Evolutionary conservation across 2,888 invertebrate species (phyloP).

Genomic region (Chloroclystis v-ata): DNA sequence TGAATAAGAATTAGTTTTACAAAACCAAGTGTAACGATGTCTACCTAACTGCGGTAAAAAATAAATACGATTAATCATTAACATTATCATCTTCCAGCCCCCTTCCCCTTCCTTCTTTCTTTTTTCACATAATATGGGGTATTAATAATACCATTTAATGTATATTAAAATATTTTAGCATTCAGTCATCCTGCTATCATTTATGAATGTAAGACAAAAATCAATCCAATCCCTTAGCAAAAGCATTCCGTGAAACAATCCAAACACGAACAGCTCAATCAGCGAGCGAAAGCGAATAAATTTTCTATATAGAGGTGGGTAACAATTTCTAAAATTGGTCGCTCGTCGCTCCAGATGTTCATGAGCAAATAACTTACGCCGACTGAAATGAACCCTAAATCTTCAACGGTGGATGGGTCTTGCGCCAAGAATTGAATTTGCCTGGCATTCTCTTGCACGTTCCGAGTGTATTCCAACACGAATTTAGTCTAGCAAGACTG

Average conservation of each 20-base stretch:
- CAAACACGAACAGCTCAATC: slow-evolving; percentile 24
- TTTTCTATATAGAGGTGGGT: slow-evolving; percentile 27
- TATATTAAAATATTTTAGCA: too few relatives aligned
- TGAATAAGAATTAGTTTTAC: too few relatives aligned
- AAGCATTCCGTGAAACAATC: slow-evolving; percentile 15
- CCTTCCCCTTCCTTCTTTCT: too few relatives aligned
- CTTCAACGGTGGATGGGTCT: slow-evolving; percentile 56
- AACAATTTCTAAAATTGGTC: slow-evolving; percentile 31
- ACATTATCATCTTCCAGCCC: too few relatives aligned
- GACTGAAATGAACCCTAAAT: slow-evolving; percentile 72
- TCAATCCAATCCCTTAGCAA: slow-evolving; percentile 16
- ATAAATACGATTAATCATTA: too few relatives aligned
- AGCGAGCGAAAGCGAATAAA: slow-evolving; percentile 23
- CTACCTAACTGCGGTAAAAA: too few relatives aligned
- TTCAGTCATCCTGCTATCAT: too few relatives aligned
- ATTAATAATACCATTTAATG: too few relatives aligned
- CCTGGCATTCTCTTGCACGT: slow-evolving; percentile 40
- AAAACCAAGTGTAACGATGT: too few relatives aligned
- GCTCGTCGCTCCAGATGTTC: slow-evolving; percentile 66
- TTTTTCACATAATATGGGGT: too few relatives aligned
- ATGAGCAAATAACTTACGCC: slow-evolving; percentile 67
- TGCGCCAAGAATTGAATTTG: slow-evolving; percentile 70
- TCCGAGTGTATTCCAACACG: slow-evolving; percentile 23
- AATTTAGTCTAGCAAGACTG: slow-evolving; percentile 29
- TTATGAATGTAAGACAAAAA: too few relatives aligned